Evolutionary conservation across 2,888 invertebrate species (phyloP).

Genomic region (Ormia ochracea): DNA sequence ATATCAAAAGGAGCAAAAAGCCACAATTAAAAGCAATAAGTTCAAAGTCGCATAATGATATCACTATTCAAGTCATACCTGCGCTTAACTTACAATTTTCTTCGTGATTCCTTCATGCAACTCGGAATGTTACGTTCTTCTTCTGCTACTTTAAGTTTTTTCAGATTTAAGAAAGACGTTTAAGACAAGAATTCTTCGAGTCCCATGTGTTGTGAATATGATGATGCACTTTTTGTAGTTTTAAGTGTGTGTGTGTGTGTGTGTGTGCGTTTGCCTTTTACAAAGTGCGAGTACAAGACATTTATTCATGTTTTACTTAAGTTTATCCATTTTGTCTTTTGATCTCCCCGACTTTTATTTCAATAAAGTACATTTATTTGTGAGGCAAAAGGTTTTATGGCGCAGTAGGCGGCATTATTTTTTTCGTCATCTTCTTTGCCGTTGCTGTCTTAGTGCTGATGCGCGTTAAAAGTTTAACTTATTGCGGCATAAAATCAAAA

Average conservation of each 20-base stretch:
- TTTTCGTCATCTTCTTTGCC: background rate
- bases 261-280: background rate
- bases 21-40: slow-evolving; percentile 50
- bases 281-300: slow-evolving; percentile 35
- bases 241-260: background rate
- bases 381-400: slow-evolving; percentile 43
- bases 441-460: background rate
- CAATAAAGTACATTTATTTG: slow-evolving; percentile 53
- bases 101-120: slow-evolving; percentile 41
- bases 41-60: slow-evolving; percentile 63
- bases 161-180: slow-evolving; percentile 51
- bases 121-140: slow-evolving; percentile 7
- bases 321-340: background rate
- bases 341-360: slow-evolving; percentile 38
- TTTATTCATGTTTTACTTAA: slow-evolving; percentile 45
- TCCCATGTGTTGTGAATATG: slow-evolving; percentile 36
- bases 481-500: slow-evolving; percentile 59
- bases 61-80: slow-evolving; percentile 58
- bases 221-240: background rate
- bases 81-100: slow-evolving; percentile 57
- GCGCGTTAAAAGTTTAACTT: slow-evolving; percentile 41
- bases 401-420: slow-evolving; percentile 57
- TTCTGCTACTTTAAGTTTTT: slow-evolving; percentile 54
- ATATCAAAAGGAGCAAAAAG: background rate
- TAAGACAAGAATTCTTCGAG: slow-evolving; percentile 53